Percentiles rank a stretch among this genome's conserved stretches.
Evolutionary conservation across 2,113 vertebrate species (phyloP).

Genomic region (Muntiacus muntjak): DNA sequence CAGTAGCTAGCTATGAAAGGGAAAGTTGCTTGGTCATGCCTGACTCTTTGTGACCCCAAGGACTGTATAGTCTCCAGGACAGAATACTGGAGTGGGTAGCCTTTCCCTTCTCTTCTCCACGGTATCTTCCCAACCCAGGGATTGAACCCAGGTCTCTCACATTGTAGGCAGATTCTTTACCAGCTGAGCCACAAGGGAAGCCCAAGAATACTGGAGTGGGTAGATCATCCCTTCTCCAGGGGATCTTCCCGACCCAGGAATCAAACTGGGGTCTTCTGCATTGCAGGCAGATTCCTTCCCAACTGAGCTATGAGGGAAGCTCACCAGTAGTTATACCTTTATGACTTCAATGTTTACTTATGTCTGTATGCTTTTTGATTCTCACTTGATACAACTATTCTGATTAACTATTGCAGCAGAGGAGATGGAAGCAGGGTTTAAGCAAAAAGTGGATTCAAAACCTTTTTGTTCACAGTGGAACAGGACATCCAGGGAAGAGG

Average conservation of each 20-base stretch:
- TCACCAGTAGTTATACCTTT: background rate
- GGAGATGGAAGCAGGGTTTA: background rate
- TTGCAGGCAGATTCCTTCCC: background rate
- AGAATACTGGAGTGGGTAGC: background rate
- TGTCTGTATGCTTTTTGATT: background rate
- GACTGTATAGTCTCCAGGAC: background rate
- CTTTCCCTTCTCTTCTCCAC: background rate
- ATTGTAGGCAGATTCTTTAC: background rate
- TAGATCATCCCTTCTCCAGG: background rate
- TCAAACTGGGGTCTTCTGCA: background rate
- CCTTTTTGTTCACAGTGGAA: background rate
- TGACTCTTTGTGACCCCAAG: background rate
- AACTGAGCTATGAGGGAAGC: background rate
- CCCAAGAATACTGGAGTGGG: background rate
- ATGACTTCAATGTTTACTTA: background rate
- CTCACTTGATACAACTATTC: background rate
- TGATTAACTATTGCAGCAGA: background rate
- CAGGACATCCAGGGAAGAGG: background rate
- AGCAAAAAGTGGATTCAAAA: background rate
- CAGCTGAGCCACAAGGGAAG: background rate
- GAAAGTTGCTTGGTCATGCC: background rate
- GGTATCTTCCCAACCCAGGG: background rate
- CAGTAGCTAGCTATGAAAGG: background rate
- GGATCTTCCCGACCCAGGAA: background rate
- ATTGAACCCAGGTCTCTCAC: background rate